Conservation (phyloP, 2,888 invertebrate species). For the Drosophila formosana region DNA sequence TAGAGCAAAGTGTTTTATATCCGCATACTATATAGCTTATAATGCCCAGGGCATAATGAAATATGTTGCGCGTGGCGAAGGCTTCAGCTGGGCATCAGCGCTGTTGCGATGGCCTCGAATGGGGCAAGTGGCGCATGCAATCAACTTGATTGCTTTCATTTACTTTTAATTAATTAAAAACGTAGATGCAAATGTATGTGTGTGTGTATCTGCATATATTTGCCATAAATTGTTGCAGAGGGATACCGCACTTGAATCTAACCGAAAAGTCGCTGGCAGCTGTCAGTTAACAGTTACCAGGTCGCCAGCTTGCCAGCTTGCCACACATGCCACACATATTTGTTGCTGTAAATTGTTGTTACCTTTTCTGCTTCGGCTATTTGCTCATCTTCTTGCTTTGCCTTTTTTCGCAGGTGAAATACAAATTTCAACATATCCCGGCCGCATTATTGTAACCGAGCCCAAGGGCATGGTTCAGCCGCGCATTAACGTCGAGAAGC, state of each 20-base stretch:
- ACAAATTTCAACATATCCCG: slow-evolving; percentile 89
- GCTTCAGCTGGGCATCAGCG: not conserved
- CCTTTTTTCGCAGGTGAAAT: slow-evolving; percentile 85
- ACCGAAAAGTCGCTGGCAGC: slow-evolving; percentile 36
- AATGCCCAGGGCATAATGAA: slow-evolving; percentile 40
- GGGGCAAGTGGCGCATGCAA: slow-evolving; percentile 51
- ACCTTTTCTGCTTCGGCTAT: slow-evolving; percentile 27
- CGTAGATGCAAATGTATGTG: not conserved
- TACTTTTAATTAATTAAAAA: slow-evolving; percentile 80
- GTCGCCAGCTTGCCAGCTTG: not conserved
- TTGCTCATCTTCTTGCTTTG: slow-evolving; percentile 2
- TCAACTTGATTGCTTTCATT: slow-evolving; percentile 79
- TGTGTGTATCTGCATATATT: not conserved
- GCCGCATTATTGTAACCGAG: slow-evolving; percentile 88
- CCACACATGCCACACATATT: slow-evolving; percentile 13
- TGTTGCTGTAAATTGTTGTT: slow-evolving; percentile 18
- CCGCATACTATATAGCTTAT: slow-evolving; percentile 6
- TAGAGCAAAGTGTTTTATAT: not conserved
- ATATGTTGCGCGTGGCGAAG: slow-evolving; percentile 1
- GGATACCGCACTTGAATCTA: slow-evolving; percentile 57
- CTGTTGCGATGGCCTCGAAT: slow-evolving; percentile 31
- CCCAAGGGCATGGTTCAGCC: slow-evolving; percentile 92
- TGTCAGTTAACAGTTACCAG: slow-evolving; percentile 12
- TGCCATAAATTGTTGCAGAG: slow-evolving; percentile 40
- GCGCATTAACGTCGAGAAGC: slow-evolving; percentile 90